A percentile compares a stretch with the other conserved stretches of the same genome.
Conservation (phyloP, 1,140 invertebrate species). For the Orchestia grillus region DNA sequence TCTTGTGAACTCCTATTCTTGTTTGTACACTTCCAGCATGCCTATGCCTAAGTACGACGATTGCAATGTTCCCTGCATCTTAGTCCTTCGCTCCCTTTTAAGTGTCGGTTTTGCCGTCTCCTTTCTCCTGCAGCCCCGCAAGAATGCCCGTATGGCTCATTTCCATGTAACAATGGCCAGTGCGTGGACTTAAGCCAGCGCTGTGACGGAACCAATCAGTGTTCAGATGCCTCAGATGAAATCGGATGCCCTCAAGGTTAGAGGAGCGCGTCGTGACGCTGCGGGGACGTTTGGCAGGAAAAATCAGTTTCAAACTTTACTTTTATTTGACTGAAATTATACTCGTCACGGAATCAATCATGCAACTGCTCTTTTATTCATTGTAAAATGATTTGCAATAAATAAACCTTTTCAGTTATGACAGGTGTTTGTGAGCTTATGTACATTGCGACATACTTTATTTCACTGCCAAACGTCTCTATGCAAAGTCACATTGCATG, state of each 20-base stretch:
- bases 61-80: background rate
- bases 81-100: background rate
- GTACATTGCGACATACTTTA: background rate
- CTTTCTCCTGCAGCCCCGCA: background rate
- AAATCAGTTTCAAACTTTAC: background rate
- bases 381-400: background rate
- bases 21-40: background rate
- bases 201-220: conserved; percentile 69
- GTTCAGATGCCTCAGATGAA: conserved; percentile 70
- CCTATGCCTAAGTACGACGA: background rate
- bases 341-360: too few relatives aligned
- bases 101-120: background rate
- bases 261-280: background rate
- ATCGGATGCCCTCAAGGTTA: conserved; percentile 68
- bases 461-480: background rate
- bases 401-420: background rate
- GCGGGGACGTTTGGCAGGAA: background rate
- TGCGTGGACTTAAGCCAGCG: conserved; percentile 60
- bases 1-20: background rate
- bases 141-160: conserved; percentile 58
- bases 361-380: too few relatives aligned
- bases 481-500: too few relatives aligned
- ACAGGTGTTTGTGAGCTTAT: background rate
- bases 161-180: conserved; percentile 62
- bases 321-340: background rate